These are phyloP conservation scores for Crambe crambe DNA, from an alignment of 37 sponge, comb jelly and placozoan species.

Conservation along the genomic window DNA sequence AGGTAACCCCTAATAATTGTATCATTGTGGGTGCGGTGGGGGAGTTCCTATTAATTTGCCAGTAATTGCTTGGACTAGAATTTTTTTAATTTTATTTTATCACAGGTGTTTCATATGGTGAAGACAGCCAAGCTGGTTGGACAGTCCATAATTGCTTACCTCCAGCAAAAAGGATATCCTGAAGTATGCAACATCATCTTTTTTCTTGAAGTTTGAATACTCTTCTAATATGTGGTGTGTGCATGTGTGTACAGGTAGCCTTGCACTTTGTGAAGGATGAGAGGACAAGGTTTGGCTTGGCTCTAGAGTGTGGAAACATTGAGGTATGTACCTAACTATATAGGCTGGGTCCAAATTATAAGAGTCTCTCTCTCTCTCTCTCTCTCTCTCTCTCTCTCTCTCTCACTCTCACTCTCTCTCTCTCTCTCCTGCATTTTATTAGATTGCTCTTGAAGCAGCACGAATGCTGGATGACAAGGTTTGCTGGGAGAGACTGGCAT, in stretches of 20 bases:
- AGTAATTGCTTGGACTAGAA: no score
- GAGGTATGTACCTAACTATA: constrained; percentile 55
- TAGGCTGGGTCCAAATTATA: background rate
- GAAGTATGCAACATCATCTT: constrained; percentile 56
- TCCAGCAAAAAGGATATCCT: constrained; percentile 98
- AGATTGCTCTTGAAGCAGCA: constrained; percentile 96
- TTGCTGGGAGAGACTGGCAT: constrained; percentile 90
- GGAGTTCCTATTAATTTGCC: no score
- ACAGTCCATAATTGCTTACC: constrained; percentile 95
- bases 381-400: no score
- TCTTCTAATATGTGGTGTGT: background rate
- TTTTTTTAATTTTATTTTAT: no score
- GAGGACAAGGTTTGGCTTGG: constrained; percentile 88
- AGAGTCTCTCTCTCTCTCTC: background rate
- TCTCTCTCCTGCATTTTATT: background rate
- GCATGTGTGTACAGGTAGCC: constrained; percentile 73
- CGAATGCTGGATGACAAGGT: constrained; percentile 87
- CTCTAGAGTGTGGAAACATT: constrained; percentile 98
- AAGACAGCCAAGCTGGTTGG: constrained; percentile 90
- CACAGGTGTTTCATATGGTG: constrained; percentile 97
- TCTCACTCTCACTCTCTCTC: no score
- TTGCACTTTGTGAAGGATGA: constrained; percentile 99
- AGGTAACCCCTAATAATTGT: no score
- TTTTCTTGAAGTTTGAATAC: background rate
- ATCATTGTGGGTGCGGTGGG: no score